Evolutionary conservation across 2,888 invertebrate species (phyloP), one percentile per base, ranked within the genome.

Genomic region (Acrobasis suavella): DNA sequence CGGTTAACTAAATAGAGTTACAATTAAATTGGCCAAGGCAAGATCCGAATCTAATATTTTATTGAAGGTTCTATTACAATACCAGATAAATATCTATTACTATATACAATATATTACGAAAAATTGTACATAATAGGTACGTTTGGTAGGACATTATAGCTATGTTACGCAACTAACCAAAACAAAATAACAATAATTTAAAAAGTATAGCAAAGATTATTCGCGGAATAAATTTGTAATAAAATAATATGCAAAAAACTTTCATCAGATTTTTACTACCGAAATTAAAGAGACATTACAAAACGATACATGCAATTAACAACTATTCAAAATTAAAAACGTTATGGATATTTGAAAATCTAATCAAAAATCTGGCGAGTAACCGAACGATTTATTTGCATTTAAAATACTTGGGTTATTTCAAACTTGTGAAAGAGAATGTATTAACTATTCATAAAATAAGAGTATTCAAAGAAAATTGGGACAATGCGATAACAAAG

Each of bases 371-470:
- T 46, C n/a, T 6, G 12, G n/a, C 46, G n/a, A 14, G 52, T 52
- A 12, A 32, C 32, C 1, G 22, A 37, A 54, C 38, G 1, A n/a
- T n/a, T 6, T 14, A 46, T 46, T 46, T 14, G 46, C 46, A 46
- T 46, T 46, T n/a, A 10, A 46, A 42, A 46, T 46, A 46, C 2
- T 46, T 46, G 46, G 37, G 38, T 55, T 32, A 55, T 16, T 12
- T 3, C 16, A 39, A 39, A 54, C 12, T 9, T 39, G 16, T 55
- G 12, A 55, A n/a, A 52, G 9, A 46, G 5, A 39, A 55, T 38
- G 38, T 55, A n/a, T n/a, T n/a, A 55, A 55, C 39, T 50, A 55
- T 55, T 55, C 55, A 55, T n/a, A 16, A 55, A 52, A 52, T 52
- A 32, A 46, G 46, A 2, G 5, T 39, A 37, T 16, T 55, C 16